These are phyloP conservation scores for Whitmania pigra DNA, from an alignment of 1,140 invertebrate species.

Conservation along the genomic window DNA sequence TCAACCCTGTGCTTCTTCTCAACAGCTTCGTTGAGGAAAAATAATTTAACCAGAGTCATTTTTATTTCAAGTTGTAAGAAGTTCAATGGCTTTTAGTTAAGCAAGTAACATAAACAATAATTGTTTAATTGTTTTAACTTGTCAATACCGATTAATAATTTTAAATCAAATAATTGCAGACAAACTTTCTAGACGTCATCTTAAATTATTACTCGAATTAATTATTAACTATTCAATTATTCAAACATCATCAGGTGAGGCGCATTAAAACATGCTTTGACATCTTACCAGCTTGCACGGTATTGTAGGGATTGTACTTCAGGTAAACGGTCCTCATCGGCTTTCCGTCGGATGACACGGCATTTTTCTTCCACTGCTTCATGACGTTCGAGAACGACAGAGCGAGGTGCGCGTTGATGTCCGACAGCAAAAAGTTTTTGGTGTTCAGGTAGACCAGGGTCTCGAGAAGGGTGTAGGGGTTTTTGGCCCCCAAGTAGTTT, in stretches of 20 bases:
- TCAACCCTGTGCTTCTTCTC: conserved; percentile 4
- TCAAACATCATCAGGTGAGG: too few relatives aligned
- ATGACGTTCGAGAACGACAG: conserved; percentile 21
- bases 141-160: too few relatives aligned
- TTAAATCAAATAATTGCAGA: too few relatives aligned
- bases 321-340: not conserved
- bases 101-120: too few relatives aligned
- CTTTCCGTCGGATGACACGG: conserved; percentile 6
- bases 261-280: too few relatives aligned
- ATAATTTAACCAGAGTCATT: too few relatives aligned
- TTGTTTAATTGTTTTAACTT: too few relatives aligned
- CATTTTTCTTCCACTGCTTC: conserved; percentile 18
- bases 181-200: too few relatives aligned
- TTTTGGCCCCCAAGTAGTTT: conserved; percentile 17
- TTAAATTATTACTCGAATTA: too few relatives aligned
- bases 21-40: not conserved
- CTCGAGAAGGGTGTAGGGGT: conserved; percentile 18
- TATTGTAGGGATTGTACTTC: conserved; percentile 3
- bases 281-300: not conserved
- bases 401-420: conserved; percentile 15
- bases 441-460: conserved; percentile 24
- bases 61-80: too few relatives aligned
- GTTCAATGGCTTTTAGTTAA: too few relatives aligned
- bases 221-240: too few relatives aligned
- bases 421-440: conserved; percentile 20